phyloP scores from a whole-genome alignment of 1,140 invertebrate species.

The Maconellicoccus hirsutus region DNA sequence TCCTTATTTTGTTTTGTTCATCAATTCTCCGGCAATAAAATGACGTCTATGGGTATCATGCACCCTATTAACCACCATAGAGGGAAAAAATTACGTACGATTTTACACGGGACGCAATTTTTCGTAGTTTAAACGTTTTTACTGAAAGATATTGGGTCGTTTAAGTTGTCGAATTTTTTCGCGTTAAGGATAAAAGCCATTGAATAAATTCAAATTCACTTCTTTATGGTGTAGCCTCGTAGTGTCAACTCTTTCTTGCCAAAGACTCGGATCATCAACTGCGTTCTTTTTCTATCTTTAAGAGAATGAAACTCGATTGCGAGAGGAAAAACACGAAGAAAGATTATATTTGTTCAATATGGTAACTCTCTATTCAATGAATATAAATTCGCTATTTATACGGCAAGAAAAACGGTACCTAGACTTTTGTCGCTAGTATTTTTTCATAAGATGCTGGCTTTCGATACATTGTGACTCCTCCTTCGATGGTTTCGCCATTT shows the following conservation, averaged over 20 bases:
- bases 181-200: constrained; percentile 3
- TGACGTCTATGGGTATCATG: not conserved
- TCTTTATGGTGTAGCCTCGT: not conserved
- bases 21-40: too few species aligned
- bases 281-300: not conserved
- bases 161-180: constrained; percentile 4
- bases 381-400: constrained; percentile 10
- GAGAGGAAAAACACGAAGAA: not conserved
- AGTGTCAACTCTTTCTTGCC: not conserved
- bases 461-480: not conserved
- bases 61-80: not conserved
- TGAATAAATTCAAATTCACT: constrained; percentile 9
- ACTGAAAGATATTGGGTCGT: not conserved
- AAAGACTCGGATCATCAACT: constrained; percentile 4
- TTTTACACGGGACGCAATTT: not conserved
- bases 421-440: constrained; percentile 3
- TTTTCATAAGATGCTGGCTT: not conserved
- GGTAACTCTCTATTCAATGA: constrained; percentile 4
- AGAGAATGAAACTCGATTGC: too few species aligned
- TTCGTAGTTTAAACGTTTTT: not conserved
- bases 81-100: not conserved
- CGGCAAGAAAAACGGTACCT: not conserved
- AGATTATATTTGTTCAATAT: constrained; percentile 6
- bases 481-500: constrained; percentile 1
- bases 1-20: too few species aligned